phyloP scores from a whole-genome alignment of 1,140 invertebrate species.

The Drosophila carrolli region DNA sequence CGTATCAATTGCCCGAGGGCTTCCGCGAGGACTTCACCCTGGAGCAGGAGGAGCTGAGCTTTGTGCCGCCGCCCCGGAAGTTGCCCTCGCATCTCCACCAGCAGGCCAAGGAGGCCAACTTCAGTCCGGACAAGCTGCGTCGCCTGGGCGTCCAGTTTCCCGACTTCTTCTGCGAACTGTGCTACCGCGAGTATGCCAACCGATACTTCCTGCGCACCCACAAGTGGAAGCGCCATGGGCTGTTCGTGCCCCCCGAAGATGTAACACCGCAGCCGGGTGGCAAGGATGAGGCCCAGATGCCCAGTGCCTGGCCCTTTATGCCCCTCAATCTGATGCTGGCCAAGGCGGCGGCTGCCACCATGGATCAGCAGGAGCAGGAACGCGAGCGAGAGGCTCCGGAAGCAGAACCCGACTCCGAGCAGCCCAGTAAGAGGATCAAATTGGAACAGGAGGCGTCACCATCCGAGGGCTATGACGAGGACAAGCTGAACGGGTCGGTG shows the following conservation, averaged over 20 bases:
- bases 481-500: conserved; percentile 53
- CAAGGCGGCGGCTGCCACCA: conserved; percentile 63
- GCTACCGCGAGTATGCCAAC: conserved; percentile 97
- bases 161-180: conserved; percentile 96
- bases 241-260: conserved; percentile 87
- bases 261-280: conserved; percentile 14
- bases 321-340: conserved; percentile 88
- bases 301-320: conserved; percentile 84
- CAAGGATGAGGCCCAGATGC: conserved; percentile 74
- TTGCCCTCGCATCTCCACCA: conserved; percentile 87
- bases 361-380: conserved; percentile 38
- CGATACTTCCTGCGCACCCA: conserved; percentile 97
- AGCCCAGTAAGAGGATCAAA: conserved; percentile 72
- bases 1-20: conserved; percentile 78
- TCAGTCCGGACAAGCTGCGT: conserved; percentile 89
- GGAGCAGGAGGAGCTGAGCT: conserved; percentile 86
- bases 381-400: conserved; percentile 21
- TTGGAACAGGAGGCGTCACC: conserved; percentile 49
- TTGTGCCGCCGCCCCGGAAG: conserved; percentile 86
- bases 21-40: conserved; percentile 83
- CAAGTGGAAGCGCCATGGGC: conserved; percentile 93
- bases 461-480: conserved; percentile 33
- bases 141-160: conserved; percentile 93
- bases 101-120: conserved; percentile 87
- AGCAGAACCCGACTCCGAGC: conserved; percentile 24